These are phyloP conservation scores for Ophioderma brevispina DNA, from an alignment of 35 echinoderm and acorn worm genomes.

Conservation along the genomic window DNA sequence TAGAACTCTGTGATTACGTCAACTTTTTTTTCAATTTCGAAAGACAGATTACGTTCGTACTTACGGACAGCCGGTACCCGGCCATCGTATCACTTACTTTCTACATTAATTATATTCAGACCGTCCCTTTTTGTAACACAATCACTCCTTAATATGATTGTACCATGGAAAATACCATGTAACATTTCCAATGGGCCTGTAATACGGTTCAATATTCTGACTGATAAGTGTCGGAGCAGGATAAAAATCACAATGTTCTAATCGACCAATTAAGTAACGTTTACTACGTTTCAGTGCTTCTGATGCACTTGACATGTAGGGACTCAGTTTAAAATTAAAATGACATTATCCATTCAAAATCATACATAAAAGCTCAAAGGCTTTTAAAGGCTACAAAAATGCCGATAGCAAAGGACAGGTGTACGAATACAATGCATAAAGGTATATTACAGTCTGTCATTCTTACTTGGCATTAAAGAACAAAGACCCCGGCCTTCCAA, in stretches of 20 bases:
- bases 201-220: too few relatives aligned
- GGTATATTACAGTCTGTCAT: background rate
- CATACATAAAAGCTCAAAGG: too few relatives aligned
- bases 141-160: conserved; percentile 2
- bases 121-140: conserved; percentile 12
- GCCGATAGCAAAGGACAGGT: background rate
- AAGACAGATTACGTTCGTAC: too few relatives aligned
- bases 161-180: background rate
- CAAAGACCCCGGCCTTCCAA: too few relatives aligned
- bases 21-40: too few relatives aligned
- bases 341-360: too few relatives aligned
- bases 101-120: background rate
- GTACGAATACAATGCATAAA: background rate
- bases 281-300: conserved; percentile 35
- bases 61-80: too few relatives aligned
- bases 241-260: conserved; percentile 39
- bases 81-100: background rate
- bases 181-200: background rate
- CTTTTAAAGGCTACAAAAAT: too few relatives aligned
- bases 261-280: conserved; percentile 34
- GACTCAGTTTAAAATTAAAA: too few relatives aligned
- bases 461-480: too few relatives aligned
- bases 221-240: conserved; percentile 32
- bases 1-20: too few relatives aligned
- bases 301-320: conserved; percentile 44